These are phyloP conservation scores for Artemia franciscana DNA, from an alignment of 1,140 invertebrate species.

Conservation along the genomic window DNA sequence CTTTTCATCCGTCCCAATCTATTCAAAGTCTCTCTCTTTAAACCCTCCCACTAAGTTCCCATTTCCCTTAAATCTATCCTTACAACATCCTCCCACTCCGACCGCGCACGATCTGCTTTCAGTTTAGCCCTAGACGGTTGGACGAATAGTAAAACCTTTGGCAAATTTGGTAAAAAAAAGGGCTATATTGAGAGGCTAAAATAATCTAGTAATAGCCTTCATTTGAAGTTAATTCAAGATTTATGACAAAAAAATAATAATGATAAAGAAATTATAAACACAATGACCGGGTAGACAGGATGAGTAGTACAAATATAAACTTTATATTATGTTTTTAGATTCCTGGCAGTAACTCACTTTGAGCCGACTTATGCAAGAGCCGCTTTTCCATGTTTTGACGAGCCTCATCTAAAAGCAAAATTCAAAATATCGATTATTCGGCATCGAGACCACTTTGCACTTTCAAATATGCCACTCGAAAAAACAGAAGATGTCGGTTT, in stretches of 20 bases:
- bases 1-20: too few species aligned
- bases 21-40: too few species aligned
- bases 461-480: conserved; percentile 73
- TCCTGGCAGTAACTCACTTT: conserved; percentile 81
- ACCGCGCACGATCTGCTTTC: too few species aligned
- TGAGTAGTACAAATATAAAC: neutral
- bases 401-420: conserved; percentile 77
- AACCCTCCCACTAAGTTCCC: too few species aligned
- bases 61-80: too few species aligned
- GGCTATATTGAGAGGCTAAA: too few species aligned
- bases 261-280: neutral
- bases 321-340: conserved; percentile 28
- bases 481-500: conserved; percentile 63
- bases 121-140: too few species aligned
- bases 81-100: too few species aligned
- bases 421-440: conserved; percentile 73
- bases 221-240: neutral
- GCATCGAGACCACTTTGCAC: conserved; percentile 57
- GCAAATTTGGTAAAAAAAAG: too few species aligned
- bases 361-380: conserved; percentile 76
- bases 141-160: too few species aligned
- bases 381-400: conserved; percentile 92
- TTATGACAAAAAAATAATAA: neutral
- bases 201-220: too few species aligned
- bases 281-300: neutral